Percentiles rank a stretch among this genome's conserved stretches.
phyloP scores from a whole-genome alignment of 1,140 invertebrate species.

The Drosophila suzukii region DNA sequence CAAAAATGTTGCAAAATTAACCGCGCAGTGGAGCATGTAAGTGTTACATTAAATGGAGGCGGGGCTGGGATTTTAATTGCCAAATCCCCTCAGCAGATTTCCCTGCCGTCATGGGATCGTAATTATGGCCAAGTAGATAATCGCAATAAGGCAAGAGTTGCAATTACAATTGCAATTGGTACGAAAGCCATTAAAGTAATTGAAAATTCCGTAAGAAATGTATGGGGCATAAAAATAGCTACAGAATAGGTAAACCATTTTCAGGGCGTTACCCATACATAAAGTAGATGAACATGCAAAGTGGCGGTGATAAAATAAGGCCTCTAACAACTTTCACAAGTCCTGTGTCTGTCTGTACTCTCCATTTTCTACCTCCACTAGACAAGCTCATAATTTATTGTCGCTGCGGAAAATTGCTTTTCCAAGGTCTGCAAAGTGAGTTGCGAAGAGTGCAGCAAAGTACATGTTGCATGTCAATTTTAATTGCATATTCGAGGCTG shows the following conservation, averaged over 20 bases:
- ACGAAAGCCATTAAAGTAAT: conserved; percentile 51
- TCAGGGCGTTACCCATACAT: conserved; percentile 8
- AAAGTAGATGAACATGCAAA: conserved; percentile 24
- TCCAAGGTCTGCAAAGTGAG: conserved; percentile 53
- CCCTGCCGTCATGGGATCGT: conserved; percentile 31
- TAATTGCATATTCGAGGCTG: conserved; percentile 51
- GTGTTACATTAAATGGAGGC: conserved; percentile 55
- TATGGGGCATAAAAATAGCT: not conserved
- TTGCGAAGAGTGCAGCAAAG: conserved; percentile 9
- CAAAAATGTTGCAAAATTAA: conserved; percentile 56
- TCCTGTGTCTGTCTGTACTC: not conserved
- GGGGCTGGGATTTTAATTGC: conserved; percentile 31
- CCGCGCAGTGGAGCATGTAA: conserved; percentile 65
- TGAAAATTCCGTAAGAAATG: conserved; percentile 32
- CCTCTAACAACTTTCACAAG: conserved; percentile 47
- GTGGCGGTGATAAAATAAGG: conserved; percentile 31
- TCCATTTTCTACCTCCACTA: not conserved
- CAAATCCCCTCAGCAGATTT: conserved; percentile 16
- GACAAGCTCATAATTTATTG: conserved; percentile 50
- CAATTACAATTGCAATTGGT: conserved; percentile 17
- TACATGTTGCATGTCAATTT: conserved; percentile 52
- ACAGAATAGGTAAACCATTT: conserved; percentile 20
- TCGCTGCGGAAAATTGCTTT: conserved; percentile 52
- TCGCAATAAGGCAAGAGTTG: conserved; percentile 14
- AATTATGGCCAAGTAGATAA: conserved; percentile 38